Percentiles rank a stretch among this genome's conserved stretches.
phyloP scores from a whole-genome alignment of 2,113 vertebrate genomes.

The Colaptes auratus region DNA sequence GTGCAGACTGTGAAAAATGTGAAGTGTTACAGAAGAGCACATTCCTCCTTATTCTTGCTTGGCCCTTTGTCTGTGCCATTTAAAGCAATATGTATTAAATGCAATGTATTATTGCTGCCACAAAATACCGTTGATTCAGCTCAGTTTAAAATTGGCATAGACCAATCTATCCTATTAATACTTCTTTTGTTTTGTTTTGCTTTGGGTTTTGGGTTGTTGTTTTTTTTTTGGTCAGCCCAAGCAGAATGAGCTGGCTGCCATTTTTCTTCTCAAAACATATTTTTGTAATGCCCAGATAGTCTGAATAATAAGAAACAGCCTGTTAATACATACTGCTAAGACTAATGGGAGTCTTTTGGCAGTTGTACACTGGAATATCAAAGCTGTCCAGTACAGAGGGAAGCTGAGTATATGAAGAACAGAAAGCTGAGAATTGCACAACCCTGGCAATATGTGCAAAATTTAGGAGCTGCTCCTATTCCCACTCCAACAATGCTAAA shows the following conservation, averaged over 20 bases:
- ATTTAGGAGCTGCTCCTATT: background rate
- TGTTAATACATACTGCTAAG: background rate
- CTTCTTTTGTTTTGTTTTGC: background rate
- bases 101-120: background rate
- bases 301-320: slow-evolving; percentile 4
- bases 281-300: background rate
- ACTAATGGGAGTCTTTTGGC: background rate
- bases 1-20: background rate
- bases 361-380: background rate
- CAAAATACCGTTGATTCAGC: background rate
- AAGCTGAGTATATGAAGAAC: background rate
- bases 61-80: background rate
- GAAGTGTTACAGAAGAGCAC: background rate
- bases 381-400: background rate
- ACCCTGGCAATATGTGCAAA: background rate
- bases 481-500: background rate
- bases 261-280: background rate
- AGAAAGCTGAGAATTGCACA: slow-evolving; percentile 4
- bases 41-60: background rate
- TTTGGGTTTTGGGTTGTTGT: no score
- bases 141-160: background rate
- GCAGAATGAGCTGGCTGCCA: background rate
- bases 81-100: background rate
- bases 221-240: background rate
- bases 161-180: background rate